Percentiles rank a stretch among this genome's conserved stretches.
Conservation (phyloP, 2,113 vertebrate genomes). For the Sinocyclocheilus anshuiensis region DNA sequence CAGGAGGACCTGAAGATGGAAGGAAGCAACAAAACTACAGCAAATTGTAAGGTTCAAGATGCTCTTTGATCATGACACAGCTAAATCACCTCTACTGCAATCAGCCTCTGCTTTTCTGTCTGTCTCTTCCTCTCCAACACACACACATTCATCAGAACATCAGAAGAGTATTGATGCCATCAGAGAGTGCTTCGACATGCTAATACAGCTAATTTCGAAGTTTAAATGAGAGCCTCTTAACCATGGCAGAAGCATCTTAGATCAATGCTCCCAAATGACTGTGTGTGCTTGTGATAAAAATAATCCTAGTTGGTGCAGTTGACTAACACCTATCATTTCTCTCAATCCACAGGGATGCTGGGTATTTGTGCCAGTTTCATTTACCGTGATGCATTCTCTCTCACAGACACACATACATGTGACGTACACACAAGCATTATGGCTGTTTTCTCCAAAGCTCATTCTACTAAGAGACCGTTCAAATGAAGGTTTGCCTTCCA, state of each 20-base stretch:
- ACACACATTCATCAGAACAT: background rate
- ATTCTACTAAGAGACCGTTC: background rate
- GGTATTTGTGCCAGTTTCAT: background rate
- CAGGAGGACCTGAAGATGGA: conserved; percentile 20
- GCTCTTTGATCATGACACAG: conserved; percentile 30
- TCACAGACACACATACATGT: background rate
- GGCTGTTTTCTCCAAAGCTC: background rate
- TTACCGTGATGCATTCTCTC: background rate
- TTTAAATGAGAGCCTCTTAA: conserved; percentile 23
- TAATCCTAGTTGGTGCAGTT: conserved; percentile 29
- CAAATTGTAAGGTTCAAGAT: conserved; percentile 37
- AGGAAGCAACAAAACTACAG: conserved; percentile 16
- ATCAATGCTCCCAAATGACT: conserved; percentile 7
- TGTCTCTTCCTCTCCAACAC: background rate
- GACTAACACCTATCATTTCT: conserved; percentile 39
- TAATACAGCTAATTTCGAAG: conserved; percentile 36
- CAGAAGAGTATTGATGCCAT: conserved; percentile 33
- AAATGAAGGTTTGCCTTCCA: conserved; percentile 3
- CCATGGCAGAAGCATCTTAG: conserved; percentile 18
- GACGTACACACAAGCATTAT: background rate
- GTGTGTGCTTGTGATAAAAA: conserved; percentile 24
- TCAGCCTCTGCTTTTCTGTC: conserved; percentile 15
- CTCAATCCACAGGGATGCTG: conserved; percentile 27
- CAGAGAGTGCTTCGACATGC: conserved; percentile 13
- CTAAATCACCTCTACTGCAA: conserved; percentile 26